Evolutionary conservation across 35 echinoderm and acorn worm genomes (phyloP), one percentile per base, ranked within the genome.

Genomic region (Hemicentrotus pulcherrimus): DNA sequence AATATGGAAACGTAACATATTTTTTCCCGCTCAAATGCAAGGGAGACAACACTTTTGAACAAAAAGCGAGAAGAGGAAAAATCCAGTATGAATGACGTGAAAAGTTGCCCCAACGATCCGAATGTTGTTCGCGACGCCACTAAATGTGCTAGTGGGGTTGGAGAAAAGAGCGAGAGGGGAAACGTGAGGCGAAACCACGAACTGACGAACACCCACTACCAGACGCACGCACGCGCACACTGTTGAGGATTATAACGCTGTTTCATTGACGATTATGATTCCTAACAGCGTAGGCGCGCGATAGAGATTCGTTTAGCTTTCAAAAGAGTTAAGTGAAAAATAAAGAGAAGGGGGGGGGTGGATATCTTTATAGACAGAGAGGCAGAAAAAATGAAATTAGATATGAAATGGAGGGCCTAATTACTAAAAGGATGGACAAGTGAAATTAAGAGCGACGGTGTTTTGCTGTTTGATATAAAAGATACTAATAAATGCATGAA

Each of bases 141-240:
- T 6, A 8, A 22, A 78, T 78, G 65, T 78, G 65, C 5, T n/a
- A 78, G 22, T 78, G 65, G 65, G 28, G 65, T n/a, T 78, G 24
- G 65, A 22, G 24, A 0, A 5, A 24, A 28, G 61, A 70, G 16
- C 5, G 65, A 22, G 22, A 28, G 7, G 19, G 19, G 65, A 22
- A n/a, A n/a, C 22, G 19, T 78, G 28, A 78, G 6, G 65, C 28
- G 65, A 78, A 78, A 78, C 65, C 65, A 28, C 65, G 22, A 0
- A 78, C 19, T 28, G 19, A 78, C 65, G 65, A 78, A 78, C 24
- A 78, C 65, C 22, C 65, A 78, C 65, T 78, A 78, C 65, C 19
- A 0, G 88, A 46, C 19, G 88, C 88, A 47, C 88, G 46, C 88
- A 90, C 88, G 46, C 88, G 88, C 88, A 90, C 88, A 90, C 52